These are phyloP conservation scores for Otus scops DNA, from an alignment of 2,797 vertebrate genomes.

Conservation along the genomic window DNA sequence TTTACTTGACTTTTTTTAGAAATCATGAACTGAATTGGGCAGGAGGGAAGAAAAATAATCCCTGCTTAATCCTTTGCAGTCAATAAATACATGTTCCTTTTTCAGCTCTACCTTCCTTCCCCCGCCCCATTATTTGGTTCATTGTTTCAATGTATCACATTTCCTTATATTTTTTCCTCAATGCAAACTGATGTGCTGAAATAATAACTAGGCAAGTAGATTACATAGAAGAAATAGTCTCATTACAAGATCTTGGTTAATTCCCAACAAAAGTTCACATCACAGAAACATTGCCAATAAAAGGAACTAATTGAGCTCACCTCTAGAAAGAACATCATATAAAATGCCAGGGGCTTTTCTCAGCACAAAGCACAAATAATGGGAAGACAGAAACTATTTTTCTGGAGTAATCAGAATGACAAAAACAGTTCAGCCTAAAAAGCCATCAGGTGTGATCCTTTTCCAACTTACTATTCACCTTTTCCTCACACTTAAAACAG, in stretches of 20 bases:
- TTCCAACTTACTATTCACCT: neutral
- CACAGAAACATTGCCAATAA: neutral
- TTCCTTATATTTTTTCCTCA: neutral
- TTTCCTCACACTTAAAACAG: rapidly evolving
- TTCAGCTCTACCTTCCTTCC: neutral
- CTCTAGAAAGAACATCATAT: neutral
- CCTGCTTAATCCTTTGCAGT: neutral
- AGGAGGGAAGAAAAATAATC: neutral
- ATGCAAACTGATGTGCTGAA: neutral
- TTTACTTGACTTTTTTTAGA: neutral
- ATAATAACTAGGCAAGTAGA: neutral
- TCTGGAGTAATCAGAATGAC: neutral
- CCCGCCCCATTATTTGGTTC: neutral
- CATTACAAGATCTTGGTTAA: neutral
- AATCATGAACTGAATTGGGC: neutral
- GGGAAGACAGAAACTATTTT: neutral
- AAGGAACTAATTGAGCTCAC: neutral
- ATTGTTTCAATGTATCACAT: neutral
- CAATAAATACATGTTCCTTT: neutral
- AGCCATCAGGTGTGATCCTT: neutral
- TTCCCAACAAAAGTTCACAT: neutral
- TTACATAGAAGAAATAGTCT: neutral
- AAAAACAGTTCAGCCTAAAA: neutral
- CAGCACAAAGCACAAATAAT: neutral
- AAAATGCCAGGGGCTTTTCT: neutral